A percentile compares a stretch with the other conserved stretches of the same genome.
Evolutionary conservation across 1,140 invertebrate species (phyloP).

Genomic region (Drosophila jambulina): DNA sequence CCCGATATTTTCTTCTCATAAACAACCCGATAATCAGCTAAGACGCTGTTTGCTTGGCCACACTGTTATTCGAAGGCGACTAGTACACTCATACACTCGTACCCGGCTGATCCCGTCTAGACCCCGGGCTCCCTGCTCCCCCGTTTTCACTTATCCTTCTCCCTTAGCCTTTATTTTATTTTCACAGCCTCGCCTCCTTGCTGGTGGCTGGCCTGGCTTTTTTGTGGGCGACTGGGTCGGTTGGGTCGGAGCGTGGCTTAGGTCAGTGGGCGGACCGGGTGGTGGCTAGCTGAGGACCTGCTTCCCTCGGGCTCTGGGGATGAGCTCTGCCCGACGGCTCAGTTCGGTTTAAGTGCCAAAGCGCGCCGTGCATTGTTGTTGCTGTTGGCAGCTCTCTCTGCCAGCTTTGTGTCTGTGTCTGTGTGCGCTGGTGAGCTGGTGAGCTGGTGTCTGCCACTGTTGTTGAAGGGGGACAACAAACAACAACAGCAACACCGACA

Average conservation of each 20-base stretch:
- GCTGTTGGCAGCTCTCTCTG: constrained; percentile 72
- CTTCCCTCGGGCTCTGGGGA: constrained; percentile 43
- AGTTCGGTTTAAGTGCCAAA: constrained; percentile 77
- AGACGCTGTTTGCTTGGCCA: constrained; percentile 1
- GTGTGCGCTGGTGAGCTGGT: constrained; percentile 14
- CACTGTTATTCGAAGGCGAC: neutral
- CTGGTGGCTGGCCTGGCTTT: constrained; percentile 33
- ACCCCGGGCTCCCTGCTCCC: constrained; percentile 8
- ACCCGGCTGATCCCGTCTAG: constrained; percentile 26
- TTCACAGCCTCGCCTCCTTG: constrained; percentile 72
- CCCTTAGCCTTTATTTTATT: constrained; percentile 75
- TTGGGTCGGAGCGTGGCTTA: constrained; percentile 58
- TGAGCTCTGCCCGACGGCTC: constrained; percentile 69
- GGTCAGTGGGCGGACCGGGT: constrained; percentile 30
- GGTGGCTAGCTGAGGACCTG: constrained; percentile 6
- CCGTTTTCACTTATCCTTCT: constrained; percentile 68
- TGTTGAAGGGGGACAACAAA: constrained; percentile 59
- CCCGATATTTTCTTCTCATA: neutral
- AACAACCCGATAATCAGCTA: neutral
- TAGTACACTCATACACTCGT: neutral
- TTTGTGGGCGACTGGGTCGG: constrained; percentile 19
- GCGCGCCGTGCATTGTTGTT: constrained; percentile 69
- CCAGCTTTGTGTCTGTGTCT: constrained; percentile 65
- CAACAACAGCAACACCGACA: constrained; percentile 66
- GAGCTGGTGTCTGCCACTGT: constrained; percentile 59